These are phyloP conservation scores for Taxidea taxus DNA, from an alignment of 2,113 vertebrate genomes.

Conservation along the genomic window DNA sequence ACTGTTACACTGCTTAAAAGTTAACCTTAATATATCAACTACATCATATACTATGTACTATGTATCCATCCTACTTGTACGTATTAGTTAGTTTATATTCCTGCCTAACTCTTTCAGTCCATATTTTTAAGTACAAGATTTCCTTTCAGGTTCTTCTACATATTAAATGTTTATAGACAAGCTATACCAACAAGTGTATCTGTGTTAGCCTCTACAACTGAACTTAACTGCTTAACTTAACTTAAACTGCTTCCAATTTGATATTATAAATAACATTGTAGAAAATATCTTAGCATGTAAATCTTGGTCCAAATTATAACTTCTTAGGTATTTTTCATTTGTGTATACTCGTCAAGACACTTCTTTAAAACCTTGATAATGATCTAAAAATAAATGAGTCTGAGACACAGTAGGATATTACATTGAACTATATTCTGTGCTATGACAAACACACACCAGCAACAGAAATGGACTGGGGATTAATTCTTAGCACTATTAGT, in stretches of 20 bases:
- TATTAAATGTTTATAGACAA: background rate
- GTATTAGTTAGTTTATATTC: background rate
- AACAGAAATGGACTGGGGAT: background rate
- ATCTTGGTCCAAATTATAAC: background rate
- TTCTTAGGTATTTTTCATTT: background rate
- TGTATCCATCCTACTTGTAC: background rate
- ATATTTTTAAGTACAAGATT: background rate
- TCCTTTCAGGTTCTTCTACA: background rate
- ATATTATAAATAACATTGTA: background rate
- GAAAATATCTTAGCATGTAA: background rate
- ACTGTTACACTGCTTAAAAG: background rate
- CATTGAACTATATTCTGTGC: background rate
- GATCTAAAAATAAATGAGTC: background rate
- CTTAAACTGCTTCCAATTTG: background rate
- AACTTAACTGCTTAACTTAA: too few relatives aligned
- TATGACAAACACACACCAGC: background rate
- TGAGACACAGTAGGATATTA: background rate
- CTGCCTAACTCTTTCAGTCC: background rate
- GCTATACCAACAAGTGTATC: background rate
- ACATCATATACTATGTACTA: background rate
- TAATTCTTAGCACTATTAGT: background rate
- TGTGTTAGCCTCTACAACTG: background rate
- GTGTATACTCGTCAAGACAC: background rate
- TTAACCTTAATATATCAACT: background rate
- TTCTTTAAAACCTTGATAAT: slow-evolving; percentile 26